These are phyloP conservation scores for Hiodon alosoides DNA, from an alignment of 2,113 vertebrate genomes.

Conservation along the genomic window DNA sequence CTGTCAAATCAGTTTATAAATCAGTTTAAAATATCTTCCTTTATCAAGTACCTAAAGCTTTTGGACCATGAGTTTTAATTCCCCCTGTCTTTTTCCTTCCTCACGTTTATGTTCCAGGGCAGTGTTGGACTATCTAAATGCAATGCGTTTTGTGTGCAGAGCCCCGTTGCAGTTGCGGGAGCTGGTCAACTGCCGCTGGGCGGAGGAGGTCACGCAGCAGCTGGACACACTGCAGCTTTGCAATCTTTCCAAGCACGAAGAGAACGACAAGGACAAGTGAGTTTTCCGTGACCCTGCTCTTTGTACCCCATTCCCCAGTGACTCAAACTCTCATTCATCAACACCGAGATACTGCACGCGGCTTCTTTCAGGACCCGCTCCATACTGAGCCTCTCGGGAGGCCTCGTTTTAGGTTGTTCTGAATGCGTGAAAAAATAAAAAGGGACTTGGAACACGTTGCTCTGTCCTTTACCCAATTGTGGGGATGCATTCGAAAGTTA, in stretches of 20 bases:
- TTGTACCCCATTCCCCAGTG: not conserved
- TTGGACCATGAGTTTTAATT: too few species aligned
- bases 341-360: not conserved
- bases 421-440: too few species aligned
- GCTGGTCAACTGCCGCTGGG: slow-evolving; percentile 97
- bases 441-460: too few species aligned
- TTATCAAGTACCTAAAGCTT: too few species aligned
- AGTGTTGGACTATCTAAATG: too few species aligned
- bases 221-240: slow-evolving; percentile 95
- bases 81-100: too few species aligned
- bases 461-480: too few species aligned
- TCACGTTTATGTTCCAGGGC: too few species aligned
- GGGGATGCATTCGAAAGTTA: too few species aligned
- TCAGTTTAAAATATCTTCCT: not conserved
- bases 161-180: slow-evolving; percentile 91
- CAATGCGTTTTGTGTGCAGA: slow-evolving; percentile 49
- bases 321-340: not conserved
- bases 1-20: not conserved
- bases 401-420: too few species aligned
- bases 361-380: not conserved
- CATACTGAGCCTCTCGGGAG: too few species aligned
- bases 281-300: slow-evolving; percentile 11
- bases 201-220: slow-evolving; percentile 95
- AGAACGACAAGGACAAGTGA: slow-evolving; percentile 97
- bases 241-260: slow-evolving; percentile 91